A percentile compares a stretch with the other conserved stretches of the same genome.
Conservation (phyloP, 2,888 invertebrate species). For the Crocallis elinguaria region DNA sequence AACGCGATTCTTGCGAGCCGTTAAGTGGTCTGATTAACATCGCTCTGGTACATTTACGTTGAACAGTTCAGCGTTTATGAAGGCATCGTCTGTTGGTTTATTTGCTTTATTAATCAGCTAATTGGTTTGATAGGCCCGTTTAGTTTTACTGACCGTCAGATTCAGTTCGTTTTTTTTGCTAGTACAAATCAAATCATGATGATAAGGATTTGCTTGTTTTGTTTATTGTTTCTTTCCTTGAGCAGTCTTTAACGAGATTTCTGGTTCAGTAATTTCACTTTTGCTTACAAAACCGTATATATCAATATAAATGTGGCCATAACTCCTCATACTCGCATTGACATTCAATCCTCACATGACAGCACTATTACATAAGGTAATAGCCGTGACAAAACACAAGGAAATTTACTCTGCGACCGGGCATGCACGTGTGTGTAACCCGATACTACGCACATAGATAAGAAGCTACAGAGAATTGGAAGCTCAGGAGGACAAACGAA, state of each 20-base stretch:
- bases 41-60: conserved; percentile 57
- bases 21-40: conserved; percentile 67
- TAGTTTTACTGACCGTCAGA: conserved; percentile 29
- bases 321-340: conserved; percentile 34
- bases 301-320: conserved; percentile 5
- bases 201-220: conserved; percentile 9
- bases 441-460: conserved; percentile 33
- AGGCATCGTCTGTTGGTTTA: conserved; percentile 35
- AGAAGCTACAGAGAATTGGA: conserved; percentile 24
- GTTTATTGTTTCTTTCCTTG: neutral
- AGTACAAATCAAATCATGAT: conserved; percentile 20
- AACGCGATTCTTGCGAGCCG: conserved; percentile 57
- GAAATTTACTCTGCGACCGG: conserved; percentile 37
- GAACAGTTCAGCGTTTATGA: conserved; percentile 51
- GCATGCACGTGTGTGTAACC: conserved; percentile 41
- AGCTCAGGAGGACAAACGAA: conserved; percentile 27
- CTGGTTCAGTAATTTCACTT: neutral
- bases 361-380: conserved; percentile 40
- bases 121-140: conserved; percentile 37
- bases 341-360: conserved; percentile 41
- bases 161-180: conserved; percentile 26
- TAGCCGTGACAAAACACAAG: conserved; percentile 39
- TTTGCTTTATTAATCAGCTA: conserved; percentile 37
- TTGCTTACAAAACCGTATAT: neutral
- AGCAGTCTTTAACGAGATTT: neutral